phyloP scores from a whole-genome alignment of 23 tunicate species.

The Ciona savignyi region DNA sequence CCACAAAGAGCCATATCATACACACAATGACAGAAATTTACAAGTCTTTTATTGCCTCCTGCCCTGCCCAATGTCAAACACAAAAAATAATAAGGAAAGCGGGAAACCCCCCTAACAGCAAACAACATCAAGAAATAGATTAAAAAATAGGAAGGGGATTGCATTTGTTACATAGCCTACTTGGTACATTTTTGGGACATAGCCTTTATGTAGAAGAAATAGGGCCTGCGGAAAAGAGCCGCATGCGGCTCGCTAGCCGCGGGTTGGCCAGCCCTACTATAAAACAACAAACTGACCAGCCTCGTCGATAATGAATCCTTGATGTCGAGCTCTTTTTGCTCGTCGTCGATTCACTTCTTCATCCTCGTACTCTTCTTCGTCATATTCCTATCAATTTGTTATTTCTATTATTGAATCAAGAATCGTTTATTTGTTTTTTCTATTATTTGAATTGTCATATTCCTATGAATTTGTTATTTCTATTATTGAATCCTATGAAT shows the following conservation, averaged over 20 bases:
- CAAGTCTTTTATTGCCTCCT: too few species aligned
- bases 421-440: conserved; percentile 15
- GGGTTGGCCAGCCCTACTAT: too few species aligned
- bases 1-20: too few species aligned
- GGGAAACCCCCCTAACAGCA: too few species aligned
- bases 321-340: conserved; percentile 51
- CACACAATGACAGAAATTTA: too few species aligned
- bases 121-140: too few species aligned
- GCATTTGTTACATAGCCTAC: conserved; percentile 5
- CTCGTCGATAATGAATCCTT: conserved; percentile 90
- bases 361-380: conserved; percentile 49
- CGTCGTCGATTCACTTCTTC: conserved; percentile 54
- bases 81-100: too few species aligned
- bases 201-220: conserved; percentile 54
- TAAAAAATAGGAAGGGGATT: background rate
- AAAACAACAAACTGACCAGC: conserved; percentile 82
- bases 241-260: conserved; percentile 36
- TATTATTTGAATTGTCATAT: conserved; percentile 10
- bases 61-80: too few species aligned
- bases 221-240: conserved; percentile 42
- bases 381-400: conserved; percentile 7
- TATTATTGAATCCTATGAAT: too few species aligned
- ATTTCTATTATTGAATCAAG: background rate
- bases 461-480: too few species aligned
- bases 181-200: conserved; percentile 84